These are phyloP conservation scores for Phylloscopus trochilus DNA, from an alignment of 2,113 vertebrate species.

Conservation along the genomic window DNA sequence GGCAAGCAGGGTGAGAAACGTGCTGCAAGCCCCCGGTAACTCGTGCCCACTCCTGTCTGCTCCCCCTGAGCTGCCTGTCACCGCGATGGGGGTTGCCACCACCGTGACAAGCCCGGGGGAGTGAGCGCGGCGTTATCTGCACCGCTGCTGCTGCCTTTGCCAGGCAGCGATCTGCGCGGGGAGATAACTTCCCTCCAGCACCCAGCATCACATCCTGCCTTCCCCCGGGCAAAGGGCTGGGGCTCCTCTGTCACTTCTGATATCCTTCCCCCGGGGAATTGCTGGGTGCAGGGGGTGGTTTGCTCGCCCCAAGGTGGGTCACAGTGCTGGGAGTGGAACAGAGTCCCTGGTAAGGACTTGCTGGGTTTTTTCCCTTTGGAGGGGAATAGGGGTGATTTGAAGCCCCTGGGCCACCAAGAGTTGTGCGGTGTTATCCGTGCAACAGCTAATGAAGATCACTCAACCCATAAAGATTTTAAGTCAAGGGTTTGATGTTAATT, in stretches of 20 bases:
- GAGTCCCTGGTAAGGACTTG: not conserved
- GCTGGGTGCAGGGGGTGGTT: not conserved
- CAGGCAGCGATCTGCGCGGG: not conserved
- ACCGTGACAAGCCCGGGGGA: accelerated
- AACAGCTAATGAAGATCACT: slow-evolving; percentile 15
- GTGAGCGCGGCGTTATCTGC: accelerated
- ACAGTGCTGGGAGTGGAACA: not conserved
- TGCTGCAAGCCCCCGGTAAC: not conserved
- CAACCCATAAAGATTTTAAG: slow-evolving; percentile 38
- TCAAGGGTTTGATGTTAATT: slow-evolving; percentile 73
- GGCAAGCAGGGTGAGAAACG: not conserved
- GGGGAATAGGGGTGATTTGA: not conserved
- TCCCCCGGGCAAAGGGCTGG: not conserved
- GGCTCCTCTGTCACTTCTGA: not conserved
- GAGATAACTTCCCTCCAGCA: not conserved
- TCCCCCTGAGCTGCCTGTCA: not conserved
- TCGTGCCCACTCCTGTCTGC: not conserved
- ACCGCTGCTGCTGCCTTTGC: not conserved
- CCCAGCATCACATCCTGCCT: not conserved
- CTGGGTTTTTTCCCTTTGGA: not conserved
- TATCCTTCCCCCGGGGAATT: accelerated
- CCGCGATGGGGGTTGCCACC: accelerated
- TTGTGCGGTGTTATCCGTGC: not conserved
- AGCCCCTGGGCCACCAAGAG: not conserved
- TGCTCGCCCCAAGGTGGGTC: not conserved